Conservation (phyloP, 2,888 invertebrate species). For the Strigamia crassipes region DNA sequence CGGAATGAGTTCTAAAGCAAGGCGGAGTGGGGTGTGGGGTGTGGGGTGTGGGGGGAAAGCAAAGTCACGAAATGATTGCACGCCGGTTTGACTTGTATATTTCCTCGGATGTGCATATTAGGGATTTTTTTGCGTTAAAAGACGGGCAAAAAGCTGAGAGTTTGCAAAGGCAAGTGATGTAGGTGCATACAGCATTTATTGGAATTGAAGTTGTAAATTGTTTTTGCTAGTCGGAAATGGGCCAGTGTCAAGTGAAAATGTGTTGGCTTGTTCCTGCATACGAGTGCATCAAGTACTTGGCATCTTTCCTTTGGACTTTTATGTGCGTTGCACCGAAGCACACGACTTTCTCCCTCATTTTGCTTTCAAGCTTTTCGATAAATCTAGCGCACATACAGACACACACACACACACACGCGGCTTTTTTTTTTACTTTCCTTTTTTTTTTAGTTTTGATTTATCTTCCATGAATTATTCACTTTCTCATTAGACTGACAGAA, state of each 20-base stretch:
- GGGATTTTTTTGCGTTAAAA: neutral
- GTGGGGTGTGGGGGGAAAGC: neutral
- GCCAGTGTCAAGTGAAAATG: constrained; percentile 38
- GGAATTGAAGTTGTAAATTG: constrained; percentile 32
- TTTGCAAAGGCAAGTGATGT: neutral
- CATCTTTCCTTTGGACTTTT: constrained; percentile 42
- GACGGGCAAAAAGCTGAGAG: too few species aligned
- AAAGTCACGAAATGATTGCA: neutral
- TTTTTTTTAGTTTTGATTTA: constrained; percentile 17
- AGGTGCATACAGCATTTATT: neutral
- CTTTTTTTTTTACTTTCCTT: neutral
- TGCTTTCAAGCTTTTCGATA: constrained; percentile 30
- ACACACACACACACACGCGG: neutral
- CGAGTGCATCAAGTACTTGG: constrained; percentile 42
- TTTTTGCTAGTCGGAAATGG: constrained; percentile 40
- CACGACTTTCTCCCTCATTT: constrained; percentile 42
- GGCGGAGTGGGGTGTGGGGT: neutral
- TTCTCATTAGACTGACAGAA: constrained; percentile 42
- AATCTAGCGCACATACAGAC: neutral
- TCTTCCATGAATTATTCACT: constrained; percentile 42
- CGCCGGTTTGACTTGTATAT: neutral
- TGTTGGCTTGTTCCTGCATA: constrained; percentile 40
- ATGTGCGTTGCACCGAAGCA: constrained; percentile 31
- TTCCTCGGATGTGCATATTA: neutral
- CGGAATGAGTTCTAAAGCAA: constrained; percentile 11